Percentiles rank a stretch among this genome's conserved stretches.
Conservation (phyloP, 2,888 invertebrate genomes). For the Operophtera brumata region DNA sequence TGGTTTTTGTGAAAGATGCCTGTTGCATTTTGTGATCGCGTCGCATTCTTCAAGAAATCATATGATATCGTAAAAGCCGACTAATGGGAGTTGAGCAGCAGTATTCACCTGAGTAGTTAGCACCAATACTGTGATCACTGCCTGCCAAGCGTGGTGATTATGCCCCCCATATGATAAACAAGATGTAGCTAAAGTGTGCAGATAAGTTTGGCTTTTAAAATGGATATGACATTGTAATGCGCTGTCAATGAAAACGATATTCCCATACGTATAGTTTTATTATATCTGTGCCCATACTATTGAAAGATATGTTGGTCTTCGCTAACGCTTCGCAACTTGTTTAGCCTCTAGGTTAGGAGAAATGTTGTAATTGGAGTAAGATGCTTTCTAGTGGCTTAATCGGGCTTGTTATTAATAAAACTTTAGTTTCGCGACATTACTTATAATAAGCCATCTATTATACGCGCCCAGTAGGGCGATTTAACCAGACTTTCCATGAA, state of each 20-base stretch:
- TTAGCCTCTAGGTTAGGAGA: neutral
- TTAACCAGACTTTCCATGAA: slow-evolving; percentile 12
- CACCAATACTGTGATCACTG: too few relatives aligned
- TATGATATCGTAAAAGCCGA: too few relatives aligned
- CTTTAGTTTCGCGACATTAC: slow-evolving; percentile 8
- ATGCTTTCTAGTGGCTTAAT: neutral
- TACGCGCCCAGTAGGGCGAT: slow-evolving; percentile 1
- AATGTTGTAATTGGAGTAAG: neutral
- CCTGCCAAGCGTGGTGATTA: too few relatives aligned
- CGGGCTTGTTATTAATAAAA: slow-evolving; percentile 1
- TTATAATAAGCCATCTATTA: slow-evolving; percentile 4
- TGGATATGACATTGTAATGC: neutral
- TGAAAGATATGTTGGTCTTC: neutral
- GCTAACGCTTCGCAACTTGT: neutral
- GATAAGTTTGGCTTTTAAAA: too few relatives aligned
- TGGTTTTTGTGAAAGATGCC: too few relatives aligned
- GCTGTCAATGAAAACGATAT: neutral
- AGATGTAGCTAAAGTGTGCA: too few relatives aligned
- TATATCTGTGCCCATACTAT: too few relatives aligned
- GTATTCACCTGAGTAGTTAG: too few relatives aligned
- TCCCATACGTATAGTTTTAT: neutral
- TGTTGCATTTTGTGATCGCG: too few relatives aligned
- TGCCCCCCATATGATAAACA: too few relatives aligned
- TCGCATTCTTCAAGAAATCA: too few relatives aligned
- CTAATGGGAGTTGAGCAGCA: too few relatives aligned